Evolutionary conservation across 2,888 invertebrate genomes (phyloP), one percentile per base, ranked within the genome.

Genomic region (Cabera pusaria): DNA sequence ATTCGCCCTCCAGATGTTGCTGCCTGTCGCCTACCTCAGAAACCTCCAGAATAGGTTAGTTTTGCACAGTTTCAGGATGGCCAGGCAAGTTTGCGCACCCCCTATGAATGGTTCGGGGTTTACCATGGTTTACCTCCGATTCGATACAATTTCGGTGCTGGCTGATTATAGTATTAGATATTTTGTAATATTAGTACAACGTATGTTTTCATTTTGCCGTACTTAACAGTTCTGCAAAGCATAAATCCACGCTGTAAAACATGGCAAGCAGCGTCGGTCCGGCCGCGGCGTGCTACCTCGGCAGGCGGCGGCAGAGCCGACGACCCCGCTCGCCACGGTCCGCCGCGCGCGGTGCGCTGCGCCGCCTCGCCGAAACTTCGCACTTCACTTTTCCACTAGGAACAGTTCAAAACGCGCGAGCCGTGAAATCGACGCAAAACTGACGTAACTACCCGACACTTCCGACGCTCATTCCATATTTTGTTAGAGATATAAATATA

Each of bases 321-420:
- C 80, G 81, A 82, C 81, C 81, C 76, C 82, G 73, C 55, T 65
- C 60, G 73, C 70, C 65, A 76, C 74, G 79, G 62, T 78, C 72
- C 75, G 69, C 66, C 75, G 83, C 76, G 62, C 72, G 67, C 76
- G 61, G 71, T 28, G 33, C 23, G 33, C 68, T 67, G 68, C 72
- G 62, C 70, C 71, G 69, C 68, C 69, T 75, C 81, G 83, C 86
- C 85, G 81, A 88, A 88, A 83, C 87, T 86, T 85, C 70, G 83
- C 85, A 84, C 86, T 86, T 84, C 81, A 82, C 84, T 85, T 84
- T 84, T 81, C 82, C 75, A 82, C 77, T 73, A 84, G 79, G 75
- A 81, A 79, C 75, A 70, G 74, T 69, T 69, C 72, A 69, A 66
- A 72, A 67, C 64, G 70, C 79, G 71, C 71, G 57, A 74, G 65